Evolutionary conservation across 2,113 vertebrate genomes (phyloP).

Genomic region (Catagonus wagneri): DNA sequence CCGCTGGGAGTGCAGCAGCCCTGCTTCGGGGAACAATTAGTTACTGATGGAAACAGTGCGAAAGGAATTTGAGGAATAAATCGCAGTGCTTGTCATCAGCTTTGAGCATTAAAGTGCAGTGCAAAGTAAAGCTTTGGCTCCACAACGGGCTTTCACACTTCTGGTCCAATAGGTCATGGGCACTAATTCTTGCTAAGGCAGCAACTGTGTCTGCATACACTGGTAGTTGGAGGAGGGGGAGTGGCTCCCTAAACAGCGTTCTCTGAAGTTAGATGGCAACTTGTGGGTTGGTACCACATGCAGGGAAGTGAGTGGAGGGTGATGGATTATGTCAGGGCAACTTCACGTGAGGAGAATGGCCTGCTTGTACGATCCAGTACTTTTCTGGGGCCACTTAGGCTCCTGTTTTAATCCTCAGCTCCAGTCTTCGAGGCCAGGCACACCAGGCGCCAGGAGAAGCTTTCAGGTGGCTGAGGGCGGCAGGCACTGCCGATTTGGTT

Average conservation of each 20-base stretch:
- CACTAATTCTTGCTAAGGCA: constrained; percentile 81
- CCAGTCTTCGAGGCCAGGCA: background rate
- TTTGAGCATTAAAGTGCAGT: constrained; percentile 80
- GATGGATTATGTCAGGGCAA: background rate
- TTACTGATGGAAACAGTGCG: constrained; percentile 83
- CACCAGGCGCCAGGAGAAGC: background rate
- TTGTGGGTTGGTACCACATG: constrained; percentile 67
- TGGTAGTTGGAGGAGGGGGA: constrained; percentile 49
- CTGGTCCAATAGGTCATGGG: constrained; percentile 81
- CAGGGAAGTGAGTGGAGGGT: constrained; percentile 3
- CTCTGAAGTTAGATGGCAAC: constrained; percentile 52
- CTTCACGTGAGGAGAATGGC: constrained; percentile 46
- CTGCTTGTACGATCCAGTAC: background rate
- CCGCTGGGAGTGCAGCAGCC: background rate
- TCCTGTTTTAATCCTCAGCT: background rate
- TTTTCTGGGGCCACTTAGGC: constrained; percentile 8
- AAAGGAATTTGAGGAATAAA: constrained; percentile 82
- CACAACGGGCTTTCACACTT: constrained; percentile 83
- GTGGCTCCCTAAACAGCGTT: constrained; percentile 54
- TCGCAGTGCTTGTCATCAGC: constrained; percentile 80
- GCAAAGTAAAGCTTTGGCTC: constrained; percentile 86
- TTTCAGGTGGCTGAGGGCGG: background rate
- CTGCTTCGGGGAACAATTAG: constrained; percentile 70
- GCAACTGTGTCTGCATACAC: constrained; percentile 65
- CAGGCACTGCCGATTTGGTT: background rate